These are phyloP conservation scores for Syngnathus rostellatus DNA, from an alignment of 2,797 vertebrate genomes.

Conservation along the genomic window DNA sequence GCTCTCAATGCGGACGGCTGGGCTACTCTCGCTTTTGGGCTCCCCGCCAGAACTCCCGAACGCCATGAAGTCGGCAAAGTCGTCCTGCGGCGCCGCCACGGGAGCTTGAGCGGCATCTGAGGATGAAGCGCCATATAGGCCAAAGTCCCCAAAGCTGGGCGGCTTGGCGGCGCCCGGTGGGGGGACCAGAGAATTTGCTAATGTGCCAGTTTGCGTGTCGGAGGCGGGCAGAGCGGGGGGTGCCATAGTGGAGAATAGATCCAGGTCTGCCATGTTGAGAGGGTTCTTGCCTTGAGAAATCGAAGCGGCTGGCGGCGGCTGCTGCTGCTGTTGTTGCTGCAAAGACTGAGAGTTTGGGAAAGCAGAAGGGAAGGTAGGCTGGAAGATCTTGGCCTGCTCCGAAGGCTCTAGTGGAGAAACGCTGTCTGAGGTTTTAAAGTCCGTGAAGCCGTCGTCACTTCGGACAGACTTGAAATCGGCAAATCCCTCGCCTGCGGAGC, in stretches of 20 bases:
- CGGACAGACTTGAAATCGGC: slow-evolving; percentile 86
- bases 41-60: slow-evolving; percentile 76
- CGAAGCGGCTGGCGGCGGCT: slow-evolving; percentile 67
- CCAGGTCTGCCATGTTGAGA: slow-evolving; percentile 86
- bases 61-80: slow-evolving; percentile 98
- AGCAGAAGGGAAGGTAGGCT: slow-evolving; percentile 76
- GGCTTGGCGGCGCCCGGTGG: slow-evolving; percentile 62
- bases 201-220: slow-evolving; percentile 70
- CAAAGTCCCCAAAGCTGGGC: slow-evolving; percentile 92
- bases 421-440: slow-evolving; percentile 97
- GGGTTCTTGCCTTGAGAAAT: slow-evolving; percentile 77
- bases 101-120: slow-evolving; percentile 46
- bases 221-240: slow-evolving; percentile 38
- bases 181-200: slow-evolving; percentile 60
- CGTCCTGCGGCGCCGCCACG: slow-evolving; percentile 73
- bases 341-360: slow-evolving; percentile 68
- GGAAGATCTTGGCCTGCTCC: slow-evolving; percentile 80
- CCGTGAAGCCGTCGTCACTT: slow-evolving; percentile 90
- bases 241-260: slow-evolving; percentile 82
- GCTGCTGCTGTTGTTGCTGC: slow-evolving; percentile 56
- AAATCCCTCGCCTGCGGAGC: slow-evolving; percentile 83
- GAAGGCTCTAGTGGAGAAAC: slow-evolving; percentile 88
- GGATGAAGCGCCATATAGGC: slow-evolving; percentile 77
- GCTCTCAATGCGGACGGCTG: slow-evolving; percentile 31
- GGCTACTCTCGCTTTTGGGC: slow-evolving; percentile 43